phyloP scores from a whole-genome alignment of 2,797 vertebrate species.

The Sebastes ruberrimus region DNA sequence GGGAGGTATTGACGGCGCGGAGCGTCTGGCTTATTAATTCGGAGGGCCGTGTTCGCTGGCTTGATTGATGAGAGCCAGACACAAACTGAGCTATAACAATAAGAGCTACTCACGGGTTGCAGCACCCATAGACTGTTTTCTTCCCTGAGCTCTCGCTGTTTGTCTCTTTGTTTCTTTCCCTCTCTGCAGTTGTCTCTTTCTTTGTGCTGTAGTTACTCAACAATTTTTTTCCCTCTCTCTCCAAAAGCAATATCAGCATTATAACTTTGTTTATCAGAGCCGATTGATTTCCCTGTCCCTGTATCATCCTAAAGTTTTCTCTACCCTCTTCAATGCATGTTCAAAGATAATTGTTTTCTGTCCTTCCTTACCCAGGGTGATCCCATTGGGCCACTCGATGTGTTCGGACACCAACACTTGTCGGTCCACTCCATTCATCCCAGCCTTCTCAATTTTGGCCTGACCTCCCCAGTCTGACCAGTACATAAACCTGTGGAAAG shows the following conservation, averaged over 20 bases:
- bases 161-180: slow-evolving; percentile 26
- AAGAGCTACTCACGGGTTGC: slow-evolving; percentile 50
- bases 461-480: slow-evolving; percentile 97
- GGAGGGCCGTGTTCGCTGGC: slow-evolving; percentile 37
- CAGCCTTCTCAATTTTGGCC: slow-evolving; percentile 97
- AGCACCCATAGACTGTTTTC: slow-evolving; percentile 39
- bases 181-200: background rate
- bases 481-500: slow-evolving; percentile 91
- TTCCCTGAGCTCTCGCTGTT: slow-evolving; percentile 26
- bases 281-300: slow-evolving; percentile 3
- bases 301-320: background rate
- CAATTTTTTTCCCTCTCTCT: background rate
- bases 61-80: slow-evolving; percentile 76
- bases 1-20: slow-evolving; percentile 68
- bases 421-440: slow-evolving; percentile 92
- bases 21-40: slow-evolving; percentile 73
- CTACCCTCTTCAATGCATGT: background rate
- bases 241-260: slow-evolving; percentile 19
- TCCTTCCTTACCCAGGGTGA: slow-evolving; percentile 89
- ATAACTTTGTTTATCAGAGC: slow-evolving; percentile 1
- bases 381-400: slow-evolving; percentile 99
- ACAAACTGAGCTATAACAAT: slow-evolving; percentile 68
- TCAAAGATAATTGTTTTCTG: background rate
- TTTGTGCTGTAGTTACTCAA: slow-evolving; percentile 1
- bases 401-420: slow-evolving; percentile 91